A percentile compares a stretch with the other conserved stretches of the same genome.
Conservation (phyloP, 2,797 vertebrate species). For the Hippocampus kuda region DNA sequence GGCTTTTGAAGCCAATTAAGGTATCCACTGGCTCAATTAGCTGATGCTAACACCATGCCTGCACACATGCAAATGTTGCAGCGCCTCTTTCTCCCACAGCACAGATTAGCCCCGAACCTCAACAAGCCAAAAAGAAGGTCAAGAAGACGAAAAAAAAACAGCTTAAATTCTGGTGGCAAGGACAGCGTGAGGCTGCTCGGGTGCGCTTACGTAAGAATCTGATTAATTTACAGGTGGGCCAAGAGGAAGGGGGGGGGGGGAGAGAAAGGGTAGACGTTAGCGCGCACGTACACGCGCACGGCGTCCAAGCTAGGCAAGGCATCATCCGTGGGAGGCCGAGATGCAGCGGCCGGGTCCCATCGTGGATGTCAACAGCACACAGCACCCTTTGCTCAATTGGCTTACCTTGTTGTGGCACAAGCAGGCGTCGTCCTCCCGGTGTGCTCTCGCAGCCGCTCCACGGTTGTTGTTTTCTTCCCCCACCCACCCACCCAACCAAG, state of each 20-base stretch:
- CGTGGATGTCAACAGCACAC: conserved; percentile 1
- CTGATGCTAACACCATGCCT: not conserved
- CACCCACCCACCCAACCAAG: not conserved
- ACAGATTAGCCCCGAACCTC: not conserved
- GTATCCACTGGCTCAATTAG: not conserved
- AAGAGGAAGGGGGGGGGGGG: too few relatives aligned
- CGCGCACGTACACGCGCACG: not conserved
- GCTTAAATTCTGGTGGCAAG: not conserved
- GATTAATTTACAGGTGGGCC: not conserved
- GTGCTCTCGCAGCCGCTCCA: not conserved
- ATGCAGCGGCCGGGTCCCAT: not conserved
- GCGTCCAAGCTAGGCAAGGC: not conserved
- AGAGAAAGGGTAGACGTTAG: too few relatives aligned
- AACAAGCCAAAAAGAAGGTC: not conserved
- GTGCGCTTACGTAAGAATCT: not conserved
- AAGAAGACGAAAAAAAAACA: not conserved
- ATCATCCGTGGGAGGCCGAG: conserved; percentile 3
- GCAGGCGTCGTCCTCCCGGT: not conserved
- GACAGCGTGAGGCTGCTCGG: conserved; percentile 1
- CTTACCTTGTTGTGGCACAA: conserved; percentile 34
- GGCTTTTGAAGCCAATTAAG: not conserved
- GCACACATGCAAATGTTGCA: not conserved
- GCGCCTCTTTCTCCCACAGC: not conserved
- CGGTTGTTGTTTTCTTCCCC: not conserved
- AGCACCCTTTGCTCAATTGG: not conserved